Conservation (phyloP, 2,888 invertebrate genomes). For the Apodemia mormo region DNA sequence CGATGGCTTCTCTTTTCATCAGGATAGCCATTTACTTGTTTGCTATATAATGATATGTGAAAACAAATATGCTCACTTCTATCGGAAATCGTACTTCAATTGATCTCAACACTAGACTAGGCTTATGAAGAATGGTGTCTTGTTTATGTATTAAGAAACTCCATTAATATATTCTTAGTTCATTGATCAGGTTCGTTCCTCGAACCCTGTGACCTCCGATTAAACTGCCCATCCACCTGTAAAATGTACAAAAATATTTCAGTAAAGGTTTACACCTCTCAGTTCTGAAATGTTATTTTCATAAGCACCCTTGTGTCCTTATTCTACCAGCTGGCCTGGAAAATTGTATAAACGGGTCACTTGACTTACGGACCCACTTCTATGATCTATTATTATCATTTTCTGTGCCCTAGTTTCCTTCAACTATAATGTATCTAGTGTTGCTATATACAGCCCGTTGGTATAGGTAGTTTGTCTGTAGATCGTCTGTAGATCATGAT, state of each 20-base stretch:
- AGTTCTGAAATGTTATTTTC: constrained; percentile 2
- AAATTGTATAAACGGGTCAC: constrained; percentile 24
- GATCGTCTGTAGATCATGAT: no score
- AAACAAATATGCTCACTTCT: no score
- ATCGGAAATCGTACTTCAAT: background rate
- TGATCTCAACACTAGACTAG: background rate
- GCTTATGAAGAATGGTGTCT: background rate
- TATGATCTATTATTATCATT: constrained; percentile 17
- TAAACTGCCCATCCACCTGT: background rate
- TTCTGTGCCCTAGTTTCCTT: background rate
- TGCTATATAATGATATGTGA: no score
- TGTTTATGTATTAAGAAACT: background rate
- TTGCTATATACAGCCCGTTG: no score
- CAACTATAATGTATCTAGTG: background rate
- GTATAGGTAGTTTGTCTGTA: no score
- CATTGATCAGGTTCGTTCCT: background rate
- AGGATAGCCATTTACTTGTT: no score
- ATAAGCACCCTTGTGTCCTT: background rate
- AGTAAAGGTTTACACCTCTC: background rate
- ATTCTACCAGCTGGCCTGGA: constrained; percentile 15
- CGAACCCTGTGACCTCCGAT: background rate
- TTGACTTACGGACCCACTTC: background rate
- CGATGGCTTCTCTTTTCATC: no score
- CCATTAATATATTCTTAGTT: background rate
- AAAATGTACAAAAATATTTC: background rate